Conservation (phyloP, 2,797 vertebrate species). For the Lophotriccus pileatus region DNA sequence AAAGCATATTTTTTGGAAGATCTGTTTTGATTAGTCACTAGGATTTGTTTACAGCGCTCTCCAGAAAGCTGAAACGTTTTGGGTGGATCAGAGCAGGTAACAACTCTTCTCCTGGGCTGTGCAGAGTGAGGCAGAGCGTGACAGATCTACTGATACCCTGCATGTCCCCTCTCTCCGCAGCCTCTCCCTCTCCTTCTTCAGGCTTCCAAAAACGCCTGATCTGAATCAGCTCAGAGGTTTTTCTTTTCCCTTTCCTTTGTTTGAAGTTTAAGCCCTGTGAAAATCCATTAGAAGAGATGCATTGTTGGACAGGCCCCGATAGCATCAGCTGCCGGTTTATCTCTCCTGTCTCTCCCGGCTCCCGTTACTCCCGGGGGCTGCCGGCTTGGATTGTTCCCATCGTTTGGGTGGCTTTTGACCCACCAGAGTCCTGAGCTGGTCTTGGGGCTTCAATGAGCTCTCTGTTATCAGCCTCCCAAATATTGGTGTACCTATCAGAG, state of each 20-base stretch:
- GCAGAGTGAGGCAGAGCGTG: not conserved
- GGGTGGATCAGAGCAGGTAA: constrained; percentile 37
- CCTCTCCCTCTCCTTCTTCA: not conserved
- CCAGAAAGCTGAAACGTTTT: not conserved
- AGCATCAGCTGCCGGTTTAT: constrained; percentile 65
- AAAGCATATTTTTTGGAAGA: not conserved
- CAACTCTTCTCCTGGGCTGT: not conserved
- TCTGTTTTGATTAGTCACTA: constrained; percentile 33
- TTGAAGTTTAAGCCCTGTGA: constrained; percentile 44
- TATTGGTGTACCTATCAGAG: constrained; percentile 57
- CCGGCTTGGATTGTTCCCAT: constrained; percentile 72
- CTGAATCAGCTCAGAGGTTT: not conserved
- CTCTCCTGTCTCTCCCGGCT: constrained; percentile 41
- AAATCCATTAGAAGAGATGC: constrained; percentile 44
- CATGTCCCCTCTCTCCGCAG: not conserved
- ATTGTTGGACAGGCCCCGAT: constrained; percentile 15
- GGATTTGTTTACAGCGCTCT: constrained; percentile 15
- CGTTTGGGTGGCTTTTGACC: constrained; percentile 73
- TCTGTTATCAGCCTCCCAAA: constrained; percentile 73
- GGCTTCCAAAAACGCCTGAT: not conserved
- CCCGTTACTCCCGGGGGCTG: constrained; percentile 71
- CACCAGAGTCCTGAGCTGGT: constrained; percentile 44
- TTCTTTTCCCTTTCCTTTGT: constrained; percentile 30
- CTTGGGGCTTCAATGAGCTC: constrained; percentile 71
- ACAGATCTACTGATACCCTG: accelerated